These are phyloP conservation scores for Kuschelorhynchus macadamiae DNA, from an alignment of 2,888 invertebrate genomes.

Conservation along the genomic window DNA sequence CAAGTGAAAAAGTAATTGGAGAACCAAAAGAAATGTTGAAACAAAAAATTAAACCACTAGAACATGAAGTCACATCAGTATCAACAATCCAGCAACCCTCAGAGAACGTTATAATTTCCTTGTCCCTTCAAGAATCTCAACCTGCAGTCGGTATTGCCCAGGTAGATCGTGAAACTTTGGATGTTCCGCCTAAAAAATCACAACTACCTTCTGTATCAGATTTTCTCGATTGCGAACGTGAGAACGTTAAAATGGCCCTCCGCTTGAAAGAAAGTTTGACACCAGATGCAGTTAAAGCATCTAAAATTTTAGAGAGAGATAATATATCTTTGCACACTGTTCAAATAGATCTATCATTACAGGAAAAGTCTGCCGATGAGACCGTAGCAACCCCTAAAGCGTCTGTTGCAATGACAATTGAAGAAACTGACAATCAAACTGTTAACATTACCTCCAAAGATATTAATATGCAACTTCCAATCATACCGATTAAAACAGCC, in stretches of 20 bases:
- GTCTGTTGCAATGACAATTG: constrained; percentile 61
- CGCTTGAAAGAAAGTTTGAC: constrained; percentile 19
- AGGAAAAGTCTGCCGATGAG: constrained; percentile 67
- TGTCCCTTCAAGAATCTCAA: constrained; percentile 52
- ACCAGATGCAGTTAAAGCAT: not conserved
- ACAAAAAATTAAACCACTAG: constrained; percentile 1
- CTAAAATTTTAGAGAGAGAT: constrained; percentile 33
- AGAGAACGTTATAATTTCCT: constrained; percentile 63
- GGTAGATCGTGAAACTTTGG: not conserved
- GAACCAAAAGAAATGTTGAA: not conserved
- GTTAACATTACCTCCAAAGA: constrained; percentile 62
- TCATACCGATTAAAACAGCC: constrained; percentile 44
- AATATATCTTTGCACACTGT: constrained; percentile 62
- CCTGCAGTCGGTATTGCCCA: not conserved
- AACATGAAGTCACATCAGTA: constrained; percentile 36
- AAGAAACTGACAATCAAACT: constrained; percentile 56
- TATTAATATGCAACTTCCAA: constrained; percentile 62
- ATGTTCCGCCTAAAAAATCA: constrained; percentile 7
- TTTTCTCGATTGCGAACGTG: constrained; percentile 52
- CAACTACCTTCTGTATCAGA: constrained; percentile 36
- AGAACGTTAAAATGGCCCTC: constrained; percentile 29
- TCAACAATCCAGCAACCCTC: constrained; percentile 59
- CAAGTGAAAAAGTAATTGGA: constrained; percentile 20
- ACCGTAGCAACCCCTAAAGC: constrained; percentile 65
- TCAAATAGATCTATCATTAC: constrained; percentile 64